Conservation (phyloP, 2,888 invertebrate species). For the Hoplodrina blanda region DNA sequence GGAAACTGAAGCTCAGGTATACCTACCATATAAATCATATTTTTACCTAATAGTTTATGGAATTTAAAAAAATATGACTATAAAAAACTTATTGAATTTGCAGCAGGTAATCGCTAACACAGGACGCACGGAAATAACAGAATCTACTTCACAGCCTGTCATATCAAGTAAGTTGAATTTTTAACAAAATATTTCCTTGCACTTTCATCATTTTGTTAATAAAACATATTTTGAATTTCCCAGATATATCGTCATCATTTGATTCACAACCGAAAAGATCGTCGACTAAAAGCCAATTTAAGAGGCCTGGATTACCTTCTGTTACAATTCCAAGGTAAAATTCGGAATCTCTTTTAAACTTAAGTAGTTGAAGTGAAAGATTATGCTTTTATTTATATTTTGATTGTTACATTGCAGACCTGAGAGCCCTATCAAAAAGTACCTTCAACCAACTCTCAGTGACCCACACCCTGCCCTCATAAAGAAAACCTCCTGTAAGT, state of each 20-base stretch:
- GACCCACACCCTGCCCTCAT: constrained; percentile 92
- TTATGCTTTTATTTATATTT: neutral
- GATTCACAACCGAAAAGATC: constrained; percentile 84
- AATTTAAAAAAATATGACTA: no score
- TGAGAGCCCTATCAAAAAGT: constrained; percentile 95
- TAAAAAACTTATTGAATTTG: constrained; percentile 18
- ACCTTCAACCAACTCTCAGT: constrained; percentile 95
- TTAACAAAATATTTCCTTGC: neutral
- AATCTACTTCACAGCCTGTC: constrained; percentile 85
- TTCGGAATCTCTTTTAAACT: neutral
- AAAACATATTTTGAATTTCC: constrained; percentile 7
- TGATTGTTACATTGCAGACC: constrained; percentile 90
- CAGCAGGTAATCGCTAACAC: constrained; percentile 77
- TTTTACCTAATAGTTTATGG: neutral
- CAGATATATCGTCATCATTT: constrained; percentile 83
- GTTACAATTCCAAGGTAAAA: constrained; percentile 83
- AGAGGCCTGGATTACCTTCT: constrained; percentile 82
- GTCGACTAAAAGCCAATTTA: constrained; percentile 84
- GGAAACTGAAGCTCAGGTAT: constrained; percentile 83
- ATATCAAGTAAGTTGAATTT: constrained; percentile 81
- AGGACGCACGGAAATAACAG: constrained; percentile 85
- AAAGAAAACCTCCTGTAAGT: constrained; percentile 92
- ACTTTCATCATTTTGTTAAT: neutral
- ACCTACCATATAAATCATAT: neutral
- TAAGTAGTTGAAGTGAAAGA: neutral